Percentiles rank a stretch among this genome's conserved stretches.
phyloP scores from a whole-genome alignment of 2,888 invertebrate species.

The Eupithecia subfuscata region DNA sequence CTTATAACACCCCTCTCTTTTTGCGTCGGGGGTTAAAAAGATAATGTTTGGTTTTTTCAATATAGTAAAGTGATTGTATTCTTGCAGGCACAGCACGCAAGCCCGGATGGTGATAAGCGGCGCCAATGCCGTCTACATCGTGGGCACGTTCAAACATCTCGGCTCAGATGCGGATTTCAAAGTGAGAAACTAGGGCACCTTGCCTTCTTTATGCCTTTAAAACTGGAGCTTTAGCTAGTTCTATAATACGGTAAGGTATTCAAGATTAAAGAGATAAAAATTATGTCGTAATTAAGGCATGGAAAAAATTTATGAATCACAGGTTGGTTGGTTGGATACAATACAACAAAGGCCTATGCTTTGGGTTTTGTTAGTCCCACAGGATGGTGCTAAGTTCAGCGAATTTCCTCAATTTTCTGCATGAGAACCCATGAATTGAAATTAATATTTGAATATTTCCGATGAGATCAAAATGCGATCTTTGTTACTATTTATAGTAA shows the following conservation, averaged over 20 bases:
- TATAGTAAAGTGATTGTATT: constrained; percentile 32
- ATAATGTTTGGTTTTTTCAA: not conserved
- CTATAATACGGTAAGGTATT: not conserved
- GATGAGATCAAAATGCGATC: not conserved
- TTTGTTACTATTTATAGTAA: not conserved
- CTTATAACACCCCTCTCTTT: no score
- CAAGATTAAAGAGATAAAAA: not conserved
- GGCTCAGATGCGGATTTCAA: constrained; percentile 90
- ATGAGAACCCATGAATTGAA: not conserved
- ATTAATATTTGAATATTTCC: not conserved
- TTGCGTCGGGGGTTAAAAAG: no score
- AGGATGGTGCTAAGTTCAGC: not conserved
- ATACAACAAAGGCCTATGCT: not conserved
- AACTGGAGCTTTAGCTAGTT: not conserved
- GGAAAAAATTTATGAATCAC: not conserved
- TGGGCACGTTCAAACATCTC: constrained; percentile 90
- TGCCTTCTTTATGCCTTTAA: not conserved
- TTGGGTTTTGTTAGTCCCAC: not conserved
- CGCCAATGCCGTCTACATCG: constrained; percentile 90
- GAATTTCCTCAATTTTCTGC: not conserved
- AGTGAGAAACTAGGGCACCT: constrained; percentile 66
- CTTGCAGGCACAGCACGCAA: constrained; percentile 87
- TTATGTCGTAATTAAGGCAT: not conserved
- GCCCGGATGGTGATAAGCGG: constrained; percentile 92
- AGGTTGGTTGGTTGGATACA: not conserved